Percentiles rank a stretch among this genome's conserved stretches.
phyloP scores from a whole-genome alignment of 2,888 invertebrate genomes.

The Muschampia plurimacula region DNA sequence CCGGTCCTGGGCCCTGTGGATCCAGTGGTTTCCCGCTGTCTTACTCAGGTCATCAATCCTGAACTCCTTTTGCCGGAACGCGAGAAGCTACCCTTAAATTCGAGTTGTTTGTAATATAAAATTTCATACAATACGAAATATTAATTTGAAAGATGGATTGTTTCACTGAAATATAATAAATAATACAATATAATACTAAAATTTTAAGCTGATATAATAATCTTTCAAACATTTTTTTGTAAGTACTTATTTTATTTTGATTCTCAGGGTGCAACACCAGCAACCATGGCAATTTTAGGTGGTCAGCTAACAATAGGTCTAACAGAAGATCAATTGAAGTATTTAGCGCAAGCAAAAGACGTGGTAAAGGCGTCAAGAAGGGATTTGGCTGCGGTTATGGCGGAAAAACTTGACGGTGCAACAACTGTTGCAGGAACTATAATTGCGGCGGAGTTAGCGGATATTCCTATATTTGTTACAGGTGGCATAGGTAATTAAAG shows the following conservation, averaged over 20 bases:
- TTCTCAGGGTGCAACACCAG: constrained; percentile 92
- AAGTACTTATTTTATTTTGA: not conserved
- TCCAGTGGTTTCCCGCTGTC: too few relatives aligned
- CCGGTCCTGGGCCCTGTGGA: too few relatives aligned
- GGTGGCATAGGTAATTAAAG: constrained; percentile 88
- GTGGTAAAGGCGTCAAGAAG: constrained; percentile 94
- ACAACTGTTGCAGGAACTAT: constrained; percentile 99
- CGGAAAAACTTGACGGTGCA: constrained; percentile 92
- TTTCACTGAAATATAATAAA: too few relatives aligned
- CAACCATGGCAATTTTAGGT: constrained; percentile 95
- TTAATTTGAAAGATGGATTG: too few relatives aligned
- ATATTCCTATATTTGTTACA: constrained; percentile 97
- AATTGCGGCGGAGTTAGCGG: constrained; percentile 92
- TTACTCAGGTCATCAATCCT: too few relatives aligned
- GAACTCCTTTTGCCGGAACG: too few relatives aligned
- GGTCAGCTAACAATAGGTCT: constrained; percentile 95
- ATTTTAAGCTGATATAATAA: too few relatives aligned
- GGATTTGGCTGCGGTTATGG: constrained; percentile 92
- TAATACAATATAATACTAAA: too few relatives aligned
- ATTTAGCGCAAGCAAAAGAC: constrained; percentile 85
- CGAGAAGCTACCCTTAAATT: too few relatives aligned
- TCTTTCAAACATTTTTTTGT: too few relatives aligned
- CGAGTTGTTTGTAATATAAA: too few relatives aligned
- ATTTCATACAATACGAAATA: too few relatives aligned
- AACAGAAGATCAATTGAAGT: constrained; percentile 86